These are phyloP conservation scores for Coilia nasus DNA, from an alignment of 2,797 vertebrate genomes.

Conservation along the genomic window DNA sequence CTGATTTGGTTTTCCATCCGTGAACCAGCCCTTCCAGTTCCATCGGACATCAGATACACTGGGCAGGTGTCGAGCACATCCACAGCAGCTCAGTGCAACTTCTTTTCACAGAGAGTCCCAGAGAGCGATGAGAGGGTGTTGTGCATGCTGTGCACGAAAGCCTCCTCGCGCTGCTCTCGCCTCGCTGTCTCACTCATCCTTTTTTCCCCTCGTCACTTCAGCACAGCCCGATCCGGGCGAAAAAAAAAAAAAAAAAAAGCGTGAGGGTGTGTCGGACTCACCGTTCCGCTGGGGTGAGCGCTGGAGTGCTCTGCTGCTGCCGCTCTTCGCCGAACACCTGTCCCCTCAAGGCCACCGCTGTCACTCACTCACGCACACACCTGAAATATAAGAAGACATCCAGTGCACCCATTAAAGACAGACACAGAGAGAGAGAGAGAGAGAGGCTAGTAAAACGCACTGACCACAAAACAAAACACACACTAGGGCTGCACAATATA, in stretches of 20 bases:
- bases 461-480: background rate
- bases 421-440: too few relatives aligned
- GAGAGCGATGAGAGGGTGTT: background rate
- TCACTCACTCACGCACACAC: constrained; percentile 14
- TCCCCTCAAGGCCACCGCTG: constrained; percentile 9
- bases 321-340: background rate
- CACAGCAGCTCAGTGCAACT: background rate
- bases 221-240: background rate
- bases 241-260: background rate
- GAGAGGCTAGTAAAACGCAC: background rate
- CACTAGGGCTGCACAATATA: too few relatives aligned
- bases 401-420: background rate
- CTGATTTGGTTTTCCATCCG: constrained; percentile 33
- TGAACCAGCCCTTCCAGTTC: background rate
- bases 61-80: background rate
- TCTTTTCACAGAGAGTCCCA: constrained; percentile 25
- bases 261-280: constrained; percentile 55
- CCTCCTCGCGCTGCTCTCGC: background rate
- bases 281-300: constrained; percentile 44
- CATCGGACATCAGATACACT: constrained; percentile 17
- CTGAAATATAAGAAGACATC: background rate
- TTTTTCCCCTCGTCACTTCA: background rate
- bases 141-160: background rate
- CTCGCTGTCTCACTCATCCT: background rate
- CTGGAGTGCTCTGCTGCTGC: background rate